These are phyloP conservation scores for Hermaeophaga mercurialis DNA, from an alignment of 2,888 invertebrate species.

Conservation along the genomic window DNA sequence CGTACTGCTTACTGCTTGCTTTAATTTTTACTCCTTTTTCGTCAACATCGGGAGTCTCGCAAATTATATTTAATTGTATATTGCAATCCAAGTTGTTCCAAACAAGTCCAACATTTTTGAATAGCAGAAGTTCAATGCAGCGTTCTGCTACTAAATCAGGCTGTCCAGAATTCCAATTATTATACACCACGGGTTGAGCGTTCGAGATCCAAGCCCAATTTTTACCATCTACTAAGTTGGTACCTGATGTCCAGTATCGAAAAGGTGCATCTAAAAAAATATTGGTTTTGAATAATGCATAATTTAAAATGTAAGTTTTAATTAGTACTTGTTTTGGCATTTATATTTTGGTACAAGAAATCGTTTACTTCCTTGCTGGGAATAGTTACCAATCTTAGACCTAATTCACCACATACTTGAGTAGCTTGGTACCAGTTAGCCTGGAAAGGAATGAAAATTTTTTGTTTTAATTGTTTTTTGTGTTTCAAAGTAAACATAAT, in stretches of 20 bases:
- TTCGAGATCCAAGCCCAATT: constrained; percentile 33
- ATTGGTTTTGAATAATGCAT: too few relatives aligned
- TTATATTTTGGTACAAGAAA: neutral
- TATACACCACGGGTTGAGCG: constrained; percentile 25
- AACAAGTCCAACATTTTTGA: neutral
- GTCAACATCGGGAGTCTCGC: too few relatives aligned
- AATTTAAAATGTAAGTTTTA: neutral
- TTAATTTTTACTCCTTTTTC: too few relatives aligned
- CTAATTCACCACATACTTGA: neutral
- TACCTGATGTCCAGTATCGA: constrained; percentile 32
- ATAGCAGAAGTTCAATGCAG: neutral
- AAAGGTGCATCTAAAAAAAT: neutral
- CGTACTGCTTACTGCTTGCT: too few relatives aligned
- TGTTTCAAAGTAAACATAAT: neutral
- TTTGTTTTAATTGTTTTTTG: too few relatives aligned
- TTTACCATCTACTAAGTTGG: constrained; percentile 27
- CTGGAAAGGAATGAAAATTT: neutral
- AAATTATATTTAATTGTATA: neutral
- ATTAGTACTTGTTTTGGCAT: neutral
- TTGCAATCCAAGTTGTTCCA: constrained; percentile 1
- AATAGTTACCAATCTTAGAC: neutral
- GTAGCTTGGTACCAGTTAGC: neutral
- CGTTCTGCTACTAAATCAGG: neutral
- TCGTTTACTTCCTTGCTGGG: neutral
- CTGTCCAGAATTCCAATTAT: constrained; percentile 29